Evolutionary conservation across 2,888 invertebrate species (phyloP).

Genomic region (Drosophila formosana): DNA sequence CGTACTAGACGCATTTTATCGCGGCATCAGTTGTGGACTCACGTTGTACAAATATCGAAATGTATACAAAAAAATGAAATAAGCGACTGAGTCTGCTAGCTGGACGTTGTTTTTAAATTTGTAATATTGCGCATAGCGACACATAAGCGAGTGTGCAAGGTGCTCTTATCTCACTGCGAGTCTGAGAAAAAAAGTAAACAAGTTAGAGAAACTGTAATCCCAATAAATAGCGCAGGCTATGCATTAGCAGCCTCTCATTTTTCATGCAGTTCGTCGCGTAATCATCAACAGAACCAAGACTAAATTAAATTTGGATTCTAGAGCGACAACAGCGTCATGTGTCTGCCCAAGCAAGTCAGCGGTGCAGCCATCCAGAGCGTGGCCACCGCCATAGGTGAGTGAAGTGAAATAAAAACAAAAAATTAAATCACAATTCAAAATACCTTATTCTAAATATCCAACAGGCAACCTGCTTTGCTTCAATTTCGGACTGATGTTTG

Average conservation of each 20-base stretch:
- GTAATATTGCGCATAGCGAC: constrained; percentile 58
- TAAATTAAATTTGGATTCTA: not conserved
- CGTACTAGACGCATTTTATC: constrained; percentile 62
- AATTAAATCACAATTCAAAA: too few species aligned
- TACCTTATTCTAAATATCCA: not conserved
- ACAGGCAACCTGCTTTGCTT: constrained; percentile 80
- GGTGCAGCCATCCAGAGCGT: constrained; percentile 72
- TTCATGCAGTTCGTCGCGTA: constrained; percentile 33
- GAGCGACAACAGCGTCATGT: constrained; percentile 60
- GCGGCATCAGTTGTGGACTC: constrained; percentile 72
- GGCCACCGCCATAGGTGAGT: constrained; percentile 67
- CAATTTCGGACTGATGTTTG: constrained; percentile 83
- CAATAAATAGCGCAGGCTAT: constrained; percentile 62
- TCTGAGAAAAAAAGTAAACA: constrained; percentile 55
- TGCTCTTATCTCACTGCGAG: constrained; percentile 33
- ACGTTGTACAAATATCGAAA: constrained; percentile 74
- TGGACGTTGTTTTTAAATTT: constrained; percentile 40
- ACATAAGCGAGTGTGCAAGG: constrained; percentile 28
- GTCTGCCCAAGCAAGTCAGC: constrained; percentile 67
- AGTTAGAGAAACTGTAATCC: constrained; percentile 14
- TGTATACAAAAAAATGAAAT: constrained; percentile 33
- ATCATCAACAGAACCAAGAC: not conserved
- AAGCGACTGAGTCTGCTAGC: not conserved
- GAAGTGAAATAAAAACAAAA: not conserved
- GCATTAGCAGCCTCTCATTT: constrained; percentile 58